Percentiles rank a stretch among this genome's conserved stretches.
Conservation (phyloP, 30 jellyfish, hydroid and myxozoan genomes). For the Catostylus mosaicus region DNA sequence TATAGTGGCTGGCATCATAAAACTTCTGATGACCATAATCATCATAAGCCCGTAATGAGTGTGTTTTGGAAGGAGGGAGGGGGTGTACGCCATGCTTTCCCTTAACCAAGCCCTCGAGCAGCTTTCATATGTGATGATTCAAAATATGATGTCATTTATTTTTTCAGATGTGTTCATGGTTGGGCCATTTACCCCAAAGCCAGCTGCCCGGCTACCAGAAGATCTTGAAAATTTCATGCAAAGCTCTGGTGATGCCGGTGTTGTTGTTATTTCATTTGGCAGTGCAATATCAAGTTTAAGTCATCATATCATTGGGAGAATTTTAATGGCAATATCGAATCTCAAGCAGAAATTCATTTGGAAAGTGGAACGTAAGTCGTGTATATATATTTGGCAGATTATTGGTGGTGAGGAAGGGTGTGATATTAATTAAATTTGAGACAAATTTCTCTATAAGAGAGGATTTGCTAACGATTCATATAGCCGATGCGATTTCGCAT, state of each 20-base stretch:
- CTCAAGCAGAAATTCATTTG: conserved; percentile 24
- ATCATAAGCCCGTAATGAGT: too few species aligned
- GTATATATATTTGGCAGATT: too few species aligned
- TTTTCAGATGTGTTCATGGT: conserved; percentile 10
- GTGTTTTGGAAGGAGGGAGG: too few species aligned
- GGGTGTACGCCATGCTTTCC: background rate
- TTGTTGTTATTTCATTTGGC: conserved; percentile 50
- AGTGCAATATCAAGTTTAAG: conserved; percentile 18
- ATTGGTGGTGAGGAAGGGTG: too few species aligned
- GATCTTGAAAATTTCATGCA: conserved; percentile 53
- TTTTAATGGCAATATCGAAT: background rate
- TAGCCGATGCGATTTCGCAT: too few species aligned
- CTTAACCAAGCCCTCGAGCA: background rate
- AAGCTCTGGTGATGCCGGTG: conserved; percentile 71
- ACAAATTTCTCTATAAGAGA: too few species aligned
- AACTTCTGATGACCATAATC: too few species aligned
- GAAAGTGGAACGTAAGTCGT: too few species aligned
- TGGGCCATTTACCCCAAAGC: conserved; percentile 25
- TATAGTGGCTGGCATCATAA: too few species aligned
- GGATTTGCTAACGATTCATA: too few species aligned
- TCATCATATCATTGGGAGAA: conserved; percentile 4
- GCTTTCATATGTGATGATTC: background rate
- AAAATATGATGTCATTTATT: background rate
- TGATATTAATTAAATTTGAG: too few species aligned
- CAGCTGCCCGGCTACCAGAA: conserved; percentile 12